Evolutionary conservation across 2,888 invertebrate species (phyloP).

Genomic region (Agrotis segetum): DNA sequence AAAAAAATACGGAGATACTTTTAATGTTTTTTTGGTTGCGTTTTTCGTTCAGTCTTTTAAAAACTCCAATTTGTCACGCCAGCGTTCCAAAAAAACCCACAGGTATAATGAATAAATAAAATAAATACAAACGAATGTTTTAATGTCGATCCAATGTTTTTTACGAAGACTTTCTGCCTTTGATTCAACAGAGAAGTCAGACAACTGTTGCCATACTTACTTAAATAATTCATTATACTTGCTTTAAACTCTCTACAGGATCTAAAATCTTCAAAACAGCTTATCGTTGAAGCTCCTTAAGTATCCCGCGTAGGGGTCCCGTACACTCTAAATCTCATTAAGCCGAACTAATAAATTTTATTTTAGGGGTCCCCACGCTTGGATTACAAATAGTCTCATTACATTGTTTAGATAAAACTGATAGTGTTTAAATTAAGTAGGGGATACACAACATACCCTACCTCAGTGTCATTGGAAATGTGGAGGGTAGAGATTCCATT

Average conservation of each 20-base stretch:
- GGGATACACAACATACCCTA: slow-evolving; percentile 52
- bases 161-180: no score
- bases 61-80: no score
- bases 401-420: slow-evolving; percentile 73
- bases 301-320: slow-evolving; percentile 46
- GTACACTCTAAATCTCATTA: slow-evolving; percentile 69
- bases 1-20: no score
- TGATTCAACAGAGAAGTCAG: no score
- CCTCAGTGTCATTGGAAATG: slow-evolving; percentile 37
- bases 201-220: neutral
- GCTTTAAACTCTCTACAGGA: slow-evolving; percentile 13
- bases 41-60: no score
- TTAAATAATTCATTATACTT: neutral
- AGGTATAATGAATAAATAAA: no score
- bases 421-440: slow-evolving; percentile 70
- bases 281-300: slow-evolving; percentile 47
- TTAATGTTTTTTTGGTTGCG: no score
- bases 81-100: no score
- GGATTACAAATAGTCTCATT: slow-evolving; percentile 78
- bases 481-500: slow-evolving; percentile 61
- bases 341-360: slow-evolving; percentile 75
- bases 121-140: no score
- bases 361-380: slow-evolving; percentile 68
- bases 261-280: slow-evolving; percentile 43
- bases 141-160: no score